A percentile compares a stretch with the other conserved stretches of the same genome.
phyloP scores from a whole-genome alignment of 2,797 vertebrate species.

The Sandelia bainsii region DNA sequence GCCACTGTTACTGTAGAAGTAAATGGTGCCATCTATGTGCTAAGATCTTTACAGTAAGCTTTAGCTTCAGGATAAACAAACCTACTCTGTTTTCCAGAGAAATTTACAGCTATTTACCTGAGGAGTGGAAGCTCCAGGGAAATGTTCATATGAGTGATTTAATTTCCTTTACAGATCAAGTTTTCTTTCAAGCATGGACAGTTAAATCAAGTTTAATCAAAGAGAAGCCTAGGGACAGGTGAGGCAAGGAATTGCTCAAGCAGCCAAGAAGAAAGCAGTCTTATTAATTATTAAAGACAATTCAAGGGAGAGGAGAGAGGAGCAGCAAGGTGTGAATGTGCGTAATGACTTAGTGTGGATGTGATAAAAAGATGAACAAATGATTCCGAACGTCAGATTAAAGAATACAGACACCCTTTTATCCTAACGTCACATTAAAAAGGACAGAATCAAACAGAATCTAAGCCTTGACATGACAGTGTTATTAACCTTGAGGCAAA shows the following conservation, averaged over 20 bases:
- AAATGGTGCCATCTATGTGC: too few species aligned
- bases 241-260: slow-evolving; percentile 46
- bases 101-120: neutral
- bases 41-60: neutral
- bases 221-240: slow-evolving; percentile 29
- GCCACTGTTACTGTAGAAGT: neutral
- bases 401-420: neutral
- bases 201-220: slow-evolving; percentile 42
- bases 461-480: neutral
- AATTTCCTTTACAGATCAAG: slow-evolving; percentile 35
- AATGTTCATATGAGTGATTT: slow-evolving; percentile 17
- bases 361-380: neutral
- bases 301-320: slow-evolving; percentile 3
- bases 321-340: neutral
- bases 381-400: neutral
- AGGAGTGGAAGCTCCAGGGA: slow-evolving; percentile 4
- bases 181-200: slow-evolving; percentile 55
- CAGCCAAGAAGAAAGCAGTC: slow-evolving; percentile 30
- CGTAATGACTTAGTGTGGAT: slow-evolving; percentile 11
- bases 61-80: neutral
- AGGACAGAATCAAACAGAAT: neutral
- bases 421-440: neutral
- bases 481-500: slow-evolving; percentile 10
- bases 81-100: slow-evolving; percentile 1
- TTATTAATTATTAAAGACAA: slow-evolving; percentile 56